Evolutionary conservation across 2,888 invertebrate genomes (phyloP).

Genomic region (Euclidia mi): DNA sequence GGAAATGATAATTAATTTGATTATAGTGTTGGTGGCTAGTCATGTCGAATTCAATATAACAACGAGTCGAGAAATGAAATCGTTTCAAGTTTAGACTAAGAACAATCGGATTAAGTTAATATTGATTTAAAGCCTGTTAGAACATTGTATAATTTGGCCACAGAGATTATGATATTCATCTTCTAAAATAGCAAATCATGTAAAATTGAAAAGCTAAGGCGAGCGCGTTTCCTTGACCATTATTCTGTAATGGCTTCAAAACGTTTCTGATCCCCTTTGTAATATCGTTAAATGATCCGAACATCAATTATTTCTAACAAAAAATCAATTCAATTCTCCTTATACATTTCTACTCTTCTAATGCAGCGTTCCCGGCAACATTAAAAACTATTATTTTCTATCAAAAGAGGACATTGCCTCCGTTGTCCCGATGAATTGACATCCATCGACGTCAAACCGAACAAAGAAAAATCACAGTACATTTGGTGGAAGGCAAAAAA

Average conservation of each 20-base stretch:
- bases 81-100: too few relatives aligned
- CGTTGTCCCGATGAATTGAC: constrained; percentile 75
- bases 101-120: too few relatives aligned
- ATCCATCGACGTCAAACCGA: constrained; percentile 73
- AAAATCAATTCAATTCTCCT: constrained; percentile 42
- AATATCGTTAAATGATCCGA: constrained; percentile 46
- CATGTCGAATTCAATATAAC: too few relatives aligned
- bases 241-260: constrained; percentile 25
- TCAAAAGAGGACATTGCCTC: constrained; percentile 71
- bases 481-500: constrained; percentile 60
- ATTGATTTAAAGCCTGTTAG: too few relatives aligned
- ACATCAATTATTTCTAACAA: constrained; percentile 56
- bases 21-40: too few relatives aligned
- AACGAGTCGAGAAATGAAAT: too few relatives aligned
- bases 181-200: constrained; percentile 11
- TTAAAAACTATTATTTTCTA: constrained; percentile 66
- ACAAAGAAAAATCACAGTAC: constrained; percentile 73
- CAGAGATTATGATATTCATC: too few relatives aligned
- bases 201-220: constrained; percentile 1
- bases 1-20: too few relatives aligned
- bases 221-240: constrained; percentile 17
- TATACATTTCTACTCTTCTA: constrained; percentile 48
- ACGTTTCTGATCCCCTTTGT: constrained; percentile 35
- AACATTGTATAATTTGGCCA: too few relatives aligned
- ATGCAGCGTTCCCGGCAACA: constrained; percentile 53